Conservation (phyloP, 2,888 invertebrate genomes). For the Siphlonurus alternatus region DNA sequence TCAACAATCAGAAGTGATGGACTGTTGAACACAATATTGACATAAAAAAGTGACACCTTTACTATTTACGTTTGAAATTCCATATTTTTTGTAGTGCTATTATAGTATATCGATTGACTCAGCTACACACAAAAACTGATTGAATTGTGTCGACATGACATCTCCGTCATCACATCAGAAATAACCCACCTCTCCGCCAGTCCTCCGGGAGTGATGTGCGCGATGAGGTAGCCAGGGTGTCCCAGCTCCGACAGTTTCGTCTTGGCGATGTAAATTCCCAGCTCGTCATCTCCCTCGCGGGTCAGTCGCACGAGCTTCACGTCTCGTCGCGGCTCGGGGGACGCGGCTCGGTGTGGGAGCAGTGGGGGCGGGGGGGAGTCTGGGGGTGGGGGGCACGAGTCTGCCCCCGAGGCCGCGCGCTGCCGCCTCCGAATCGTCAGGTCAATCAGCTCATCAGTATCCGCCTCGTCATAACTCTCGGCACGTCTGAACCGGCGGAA, state of each 20-base stretch:
- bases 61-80: too few species aligned
- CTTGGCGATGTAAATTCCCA: constrained; percentile 56
- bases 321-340: constrained; percentile 21
- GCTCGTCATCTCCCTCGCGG: constrained; percentile 40
- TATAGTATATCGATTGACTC: too few species aligned
- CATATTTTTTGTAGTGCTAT: too few species aligned
- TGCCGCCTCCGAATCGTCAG: constrained; percentile 10
- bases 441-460: background rate
- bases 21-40: too few species aligned
- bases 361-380: constrained; percentile 30
- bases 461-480: background rate
- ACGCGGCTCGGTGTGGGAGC: constrained; percentile 25
- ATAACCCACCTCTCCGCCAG: constrained; percentile 48
- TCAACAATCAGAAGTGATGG: too few species aligned
- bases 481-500: constrained; percentile 23
- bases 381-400: constrained; percentile 18
- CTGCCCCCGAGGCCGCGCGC: constrained; percentile 9
- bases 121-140: too few species aligned
- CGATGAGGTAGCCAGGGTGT: constrained; percentile 48
- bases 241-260: constrained; percentile 33
- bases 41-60: too few species aligned
- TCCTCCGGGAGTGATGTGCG: constrained; percentile 51
- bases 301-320: constrained; percentile 35
- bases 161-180: too few species aligned
- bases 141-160: too few species aligned